These are phyloP conservation scores for Coenobita brevimanus DNA, from an alignment of 1,140 invertebrate genomes.

Conservation along the genomic window DNA sequence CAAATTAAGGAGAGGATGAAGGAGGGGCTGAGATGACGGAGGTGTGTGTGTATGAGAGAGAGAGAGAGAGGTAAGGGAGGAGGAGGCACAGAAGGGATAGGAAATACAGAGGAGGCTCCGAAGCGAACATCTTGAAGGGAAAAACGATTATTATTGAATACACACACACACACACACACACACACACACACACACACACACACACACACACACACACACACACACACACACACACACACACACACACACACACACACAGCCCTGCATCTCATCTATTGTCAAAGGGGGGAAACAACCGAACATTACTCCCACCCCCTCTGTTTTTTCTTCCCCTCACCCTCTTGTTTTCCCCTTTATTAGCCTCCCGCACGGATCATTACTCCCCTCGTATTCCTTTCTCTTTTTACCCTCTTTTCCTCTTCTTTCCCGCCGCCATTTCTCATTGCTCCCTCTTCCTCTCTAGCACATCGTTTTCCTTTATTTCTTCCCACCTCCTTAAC, in stretches of 20 bases:
- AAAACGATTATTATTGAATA: no score
- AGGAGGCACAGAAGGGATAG: no score
- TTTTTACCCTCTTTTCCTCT: not conserved
- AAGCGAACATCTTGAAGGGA: not conserved
- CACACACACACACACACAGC: not conserved
- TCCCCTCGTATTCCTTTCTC: not conserved
- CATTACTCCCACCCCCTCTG: not conserved
- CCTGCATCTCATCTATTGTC: not conserved
- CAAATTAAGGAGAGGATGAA: no score
- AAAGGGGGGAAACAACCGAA: not conserved
- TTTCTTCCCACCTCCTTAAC: no score
- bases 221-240: slow-evolving; percentile 20
- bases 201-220: slow-evolving; percentile 16
- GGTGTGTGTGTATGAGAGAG: no score
- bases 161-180: slow-evolving; percentile 19
- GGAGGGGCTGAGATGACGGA: no score
- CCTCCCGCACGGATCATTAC: slow-evolving; percentile 28
- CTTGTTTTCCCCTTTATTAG: slow-evolving; percentile 42
- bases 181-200: not conserved
- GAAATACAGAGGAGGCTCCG: not conserved
- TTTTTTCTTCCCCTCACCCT: not conserved
- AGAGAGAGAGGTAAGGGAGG: no score
- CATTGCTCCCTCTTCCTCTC: not conserved
- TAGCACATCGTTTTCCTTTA: not conserved
- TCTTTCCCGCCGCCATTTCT: not conserved